Conservation (phyloP, 2,888 invertebrate species). For the Calephelis perditalis region DNA sequence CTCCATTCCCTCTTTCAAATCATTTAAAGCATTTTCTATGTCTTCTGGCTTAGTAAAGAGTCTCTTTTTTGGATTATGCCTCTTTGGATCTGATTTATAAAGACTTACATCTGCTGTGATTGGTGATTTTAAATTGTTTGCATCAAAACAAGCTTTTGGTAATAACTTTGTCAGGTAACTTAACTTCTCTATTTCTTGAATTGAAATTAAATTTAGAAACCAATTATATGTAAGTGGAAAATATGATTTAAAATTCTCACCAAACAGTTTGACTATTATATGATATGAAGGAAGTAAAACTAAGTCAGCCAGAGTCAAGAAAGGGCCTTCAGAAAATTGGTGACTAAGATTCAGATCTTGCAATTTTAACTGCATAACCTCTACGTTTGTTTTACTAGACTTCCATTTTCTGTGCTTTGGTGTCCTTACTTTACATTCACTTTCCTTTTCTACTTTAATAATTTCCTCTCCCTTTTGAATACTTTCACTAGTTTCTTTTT, state of each 20-base stretch:
- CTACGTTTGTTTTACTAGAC: constrained; percentile 55
- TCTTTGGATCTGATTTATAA: constrained; percentile 87
- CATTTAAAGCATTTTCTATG: constrained; percentile 79
- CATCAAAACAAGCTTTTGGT: constrained; percentile 17
- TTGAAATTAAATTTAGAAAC: constrained; percentile 64
- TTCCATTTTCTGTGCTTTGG: constrained; percentile 69
- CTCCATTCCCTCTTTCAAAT: constrained; percentile 60
- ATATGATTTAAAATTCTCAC: constrained; percentile 45
- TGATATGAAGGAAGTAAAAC: constrained; percentile 85
- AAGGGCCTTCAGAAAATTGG: constrained; percentile 89
- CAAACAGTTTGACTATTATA: constrained; percentile 74
- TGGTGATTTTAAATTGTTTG: constrained; percentile 54
- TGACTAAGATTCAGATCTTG: constrained; percentile 80
- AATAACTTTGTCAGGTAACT: constrained; percentile 27
- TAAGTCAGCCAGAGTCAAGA: constrained; percentile 89
- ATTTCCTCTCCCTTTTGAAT: constrained; percentile 19
- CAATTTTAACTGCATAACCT: constrained; percentile 65
- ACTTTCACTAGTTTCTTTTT: constrained; percentile 44
- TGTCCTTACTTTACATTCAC: constrained; percentile 38
- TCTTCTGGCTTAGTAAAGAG: constrained; percentile 87
- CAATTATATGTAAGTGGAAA: constrained; percentile 82
- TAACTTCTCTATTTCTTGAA: constrained; percentile 35
- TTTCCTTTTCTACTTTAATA: constrained; percentile 20
- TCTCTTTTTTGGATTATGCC: constrained; percentile 85
- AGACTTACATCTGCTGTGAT: constrained; percentile 80